Conservation (phyloP, 2,113 vertebrate species). For the Brevimyrus niger region DNA sequence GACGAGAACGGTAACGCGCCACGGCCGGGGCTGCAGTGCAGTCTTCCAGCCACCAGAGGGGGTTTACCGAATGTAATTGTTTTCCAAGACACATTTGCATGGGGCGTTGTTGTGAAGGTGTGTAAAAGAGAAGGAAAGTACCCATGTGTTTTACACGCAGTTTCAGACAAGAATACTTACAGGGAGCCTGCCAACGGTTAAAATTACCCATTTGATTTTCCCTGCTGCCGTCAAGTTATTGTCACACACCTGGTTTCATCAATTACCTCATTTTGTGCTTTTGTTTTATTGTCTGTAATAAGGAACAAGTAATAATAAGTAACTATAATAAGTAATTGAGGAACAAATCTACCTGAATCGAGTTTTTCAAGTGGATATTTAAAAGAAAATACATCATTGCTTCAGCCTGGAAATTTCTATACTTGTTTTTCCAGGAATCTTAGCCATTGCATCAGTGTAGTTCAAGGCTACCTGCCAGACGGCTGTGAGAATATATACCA, state of each 20-base stretch:
- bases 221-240: neutral
- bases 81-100: neutral
- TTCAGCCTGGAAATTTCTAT: neutral
- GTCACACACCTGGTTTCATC: neutral
- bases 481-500: neutral
- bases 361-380: neutral
- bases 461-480: neutral
- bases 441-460: neutral
- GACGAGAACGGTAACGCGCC: constrained; percentile 82
- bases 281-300: neutral
- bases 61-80: neutral
- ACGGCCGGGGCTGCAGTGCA: neutral
- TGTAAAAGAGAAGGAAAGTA: neutral
- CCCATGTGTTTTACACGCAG: neutral
- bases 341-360: neutral
- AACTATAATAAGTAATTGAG: too few species aligned
- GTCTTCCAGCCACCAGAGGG: neutral
- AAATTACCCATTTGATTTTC: neutral
- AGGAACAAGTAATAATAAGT: too few species aligned
- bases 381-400: neutral
- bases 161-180: neutral
- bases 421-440: neutral
- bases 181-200: neutral
- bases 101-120: neutral
- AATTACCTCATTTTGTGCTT: neutral